These are phyloP conservation scores for Bombyx huttoni DNA, from an alignment of 2,888 invertebrate genomes.

Conservation along the genomic window DNA sequence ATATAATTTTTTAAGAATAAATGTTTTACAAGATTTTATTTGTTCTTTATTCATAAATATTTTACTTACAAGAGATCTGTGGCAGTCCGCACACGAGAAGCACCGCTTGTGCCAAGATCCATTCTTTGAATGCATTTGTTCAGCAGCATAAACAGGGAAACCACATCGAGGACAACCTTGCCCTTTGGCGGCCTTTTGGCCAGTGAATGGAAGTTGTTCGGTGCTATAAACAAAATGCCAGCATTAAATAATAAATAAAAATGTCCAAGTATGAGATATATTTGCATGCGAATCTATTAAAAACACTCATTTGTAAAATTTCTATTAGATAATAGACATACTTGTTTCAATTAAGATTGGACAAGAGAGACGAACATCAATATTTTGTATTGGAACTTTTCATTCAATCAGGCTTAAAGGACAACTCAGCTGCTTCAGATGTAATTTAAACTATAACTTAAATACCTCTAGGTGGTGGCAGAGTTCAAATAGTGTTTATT, in stretches of 20 bases:
- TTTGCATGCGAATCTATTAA: background rate
- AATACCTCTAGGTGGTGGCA: too few species aligned
- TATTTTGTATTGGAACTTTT: too few species aligned
- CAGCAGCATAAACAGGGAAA: slow-evolving; percentile 94
- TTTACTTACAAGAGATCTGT: slow-evolving; percentile 79
- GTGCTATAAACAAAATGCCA: slow-evolving; percentile 59
- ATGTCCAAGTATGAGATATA: background rate
- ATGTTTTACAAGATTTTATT: slow-evolving; percentile 5
- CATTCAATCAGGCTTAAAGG: too few species aligned
- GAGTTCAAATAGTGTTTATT: too few species aligned
- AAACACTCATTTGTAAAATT: too few species aligned
- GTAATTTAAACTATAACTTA: too few species aligned
- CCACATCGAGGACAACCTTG: slow-evolving; percentile 91
- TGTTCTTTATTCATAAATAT: slow-evolving; percentile 2
- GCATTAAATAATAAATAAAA: background rate
- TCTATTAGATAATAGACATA: too few species aligned
- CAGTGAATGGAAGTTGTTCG: slow-evolving; percentile 81
- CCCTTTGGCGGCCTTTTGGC: slow-evolving; percentile 81
- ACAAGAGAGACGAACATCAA: too few species aligned
- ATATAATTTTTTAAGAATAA: slow-evolving; percentile 33
- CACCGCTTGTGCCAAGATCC: slow-evolving; percentile 94
- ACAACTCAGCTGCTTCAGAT: too few species aligned
- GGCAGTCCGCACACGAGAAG: slow-evolving; percentile 92
- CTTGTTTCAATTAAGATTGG: too few species aligned
- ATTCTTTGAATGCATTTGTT: slow-evolving; percentile 96